phyloP scores from a whole-genome alignment of 2,888 invertebrate genomes.

The Nephrotoma appendiculata region DNA sequence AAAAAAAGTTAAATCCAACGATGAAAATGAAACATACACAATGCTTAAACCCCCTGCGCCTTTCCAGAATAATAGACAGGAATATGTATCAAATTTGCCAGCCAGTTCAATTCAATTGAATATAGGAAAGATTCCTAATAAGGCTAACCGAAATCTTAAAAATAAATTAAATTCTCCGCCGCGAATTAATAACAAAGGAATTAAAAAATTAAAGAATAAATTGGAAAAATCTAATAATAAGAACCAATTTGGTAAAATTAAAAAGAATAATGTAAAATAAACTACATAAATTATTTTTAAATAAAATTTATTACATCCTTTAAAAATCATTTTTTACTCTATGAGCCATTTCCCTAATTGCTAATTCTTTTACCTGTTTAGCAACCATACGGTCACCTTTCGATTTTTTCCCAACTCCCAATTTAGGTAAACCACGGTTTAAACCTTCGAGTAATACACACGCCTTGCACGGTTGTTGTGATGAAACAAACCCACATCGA shows the following conservation, averaged over 20 bases:
- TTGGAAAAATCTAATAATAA: background rate
- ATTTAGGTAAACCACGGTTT: conserved; percentile 79
- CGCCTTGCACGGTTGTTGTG: conserved; percentile 91
- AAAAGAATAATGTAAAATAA: background rate
- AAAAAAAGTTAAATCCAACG: background rate
- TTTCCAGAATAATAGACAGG: background rate
- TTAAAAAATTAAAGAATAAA: background rate
- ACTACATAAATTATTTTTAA: background rate
- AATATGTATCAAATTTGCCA: background rate
- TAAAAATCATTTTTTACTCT: conserved; percentile 33
- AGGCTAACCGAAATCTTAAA: background rate
- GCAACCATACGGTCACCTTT: conserved; percentile 54
- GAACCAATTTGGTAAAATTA: background rate
- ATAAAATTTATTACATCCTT: conserved; percentile 3
- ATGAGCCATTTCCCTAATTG: conserved; percentile 27
- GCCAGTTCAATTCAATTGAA: background rate
- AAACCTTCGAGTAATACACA: conserved; percentile 91
- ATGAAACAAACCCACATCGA: conserved; percentile 81
- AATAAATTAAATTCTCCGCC: background rate
- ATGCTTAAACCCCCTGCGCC: background rate
- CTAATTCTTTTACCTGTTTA: conserved; percentile 33
- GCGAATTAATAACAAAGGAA: background rate
- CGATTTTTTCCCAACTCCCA: conserved; percentile 84
- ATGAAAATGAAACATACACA: background rate
- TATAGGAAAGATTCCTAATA: background rate